Evolutionary conservation across 1,140 invertebrate species (phyloP).

Genomic region (Pseudomyrmex flavicornis): DNA sequence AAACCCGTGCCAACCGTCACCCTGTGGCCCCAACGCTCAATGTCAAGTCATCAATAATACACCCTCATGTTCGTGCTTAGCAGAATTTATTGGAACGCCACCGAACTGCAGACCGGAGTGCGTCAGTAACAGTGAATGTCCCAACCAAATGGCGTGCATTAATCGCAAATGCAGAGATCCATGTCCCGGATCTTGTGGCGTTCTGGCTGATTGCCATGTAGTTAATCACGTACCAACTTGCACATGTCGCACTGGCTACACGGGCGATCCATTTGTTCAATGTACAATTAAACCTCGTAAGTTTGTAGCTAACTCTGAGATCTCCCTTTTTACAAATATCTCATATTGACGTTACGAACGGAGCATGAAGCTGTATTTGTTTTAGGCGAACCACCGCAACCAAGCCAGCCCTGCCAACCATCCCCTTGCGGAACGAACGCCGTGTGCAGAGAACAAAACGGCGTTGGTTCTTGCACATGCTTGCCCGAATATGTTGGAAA

Average conservation of each 20-base stretch:
- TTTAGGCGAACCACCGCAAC: conserved; percentile 66
- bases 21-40: conserved; percentile 90
- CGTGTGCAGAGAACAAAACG: conserved; percentile 88
- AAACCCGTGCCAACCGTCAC: conserved; percentile 89
- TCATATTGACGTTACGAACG: neutral
- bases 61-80: conserved; percentile 88
- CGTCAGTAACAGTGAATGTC: conserved; percentile 88
- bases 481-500: conserved; percentile 89
- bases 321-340: neutral
- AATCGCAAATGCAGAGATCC: conserved; percentile 90
- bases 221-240: conserved; percentile 91
- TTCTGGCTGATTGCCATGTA: conserved; percentile 89
- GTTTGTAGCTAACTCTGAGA: conserved; percentile 57
- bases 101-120: conserved; percentile 89
- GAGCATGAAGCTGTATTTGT: conserved; percentile 23
- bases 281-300: conserved; percentile 87
- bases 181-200: conserved; percentile 89
- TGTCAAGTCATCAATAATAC: conserved; percentile 87
- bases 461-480: conserved; percentile 89
- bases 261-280: conserved; percentile 89
- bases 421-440: conserved; percentile 92
- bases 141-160: conserved; percentile 88
- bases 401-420: conserved; percentile 87
- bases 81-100: conserved; percentile 87
- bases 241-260: conserved; percentile 87